A percentile compares a stretch with the other conserved stretches of the same genome.
Evolutionary conservation across 2,797 vertebrate species (phyloP).

Genomic region (Megaceryle alcyon): DNA sequence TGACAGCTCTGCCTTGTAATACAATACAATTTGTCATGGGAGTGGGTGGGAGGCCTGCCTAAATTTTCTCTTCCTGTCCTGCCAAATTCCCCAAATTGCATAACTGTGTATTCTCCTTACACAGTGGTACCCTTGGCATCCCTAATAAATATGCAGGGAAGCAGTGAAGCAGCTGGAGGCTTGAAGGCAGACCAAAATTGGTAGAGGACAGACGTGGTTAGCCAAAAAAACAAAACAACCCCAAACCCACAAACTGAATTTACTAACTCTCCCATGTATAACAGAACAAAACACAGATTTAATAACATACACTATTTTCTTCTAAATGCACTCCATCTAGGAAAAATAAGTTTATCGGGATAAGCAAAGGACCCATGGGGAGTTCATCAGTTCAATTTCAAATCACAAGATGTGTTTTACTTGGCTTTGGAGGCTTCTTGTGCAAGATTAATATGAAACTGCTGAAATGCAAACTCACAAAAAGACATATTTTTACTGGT

Average conservation of each 20-base stretch:
- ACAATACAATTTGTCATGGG: slow-evolving; percentile 41
- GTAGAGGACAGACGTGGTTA: slow-evolving; percentile 43
- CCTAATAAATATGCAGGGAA: slow-evolving; percentile 59
- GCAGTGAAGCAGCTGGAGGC: slow-evolving; percentile 51
- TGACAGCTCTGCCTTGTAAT: slow-evolving; percentile 43
- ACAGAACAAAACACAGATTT: slow-evolving; percentile 47
- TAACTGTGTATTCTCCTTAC: slow-evolving; percentile 66
- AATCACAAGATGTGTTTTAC: slow-evolving; percentile 72
- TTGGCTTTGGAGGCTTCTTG: slow-evolving; percentile 69
- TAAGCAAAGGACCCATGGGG: slow-evolving; percentile 57
- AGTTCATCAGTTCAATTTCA: slow-evolving; percentile 77
- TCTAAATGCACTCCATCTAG: slow-evolving; percentile 70
- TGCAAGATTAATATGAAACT: slow-evolving; percentile 71
- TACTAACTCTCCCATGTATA: slow-evolving; percentile 58
- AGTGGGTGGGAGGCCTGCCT: slow-evolving; percentile 63
- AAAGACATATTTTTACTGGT: slow-evolving; percentile 66
- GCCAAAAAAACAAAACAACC: slow-evolving; percentile 48
- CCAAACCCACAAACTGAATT: slow-evolving; percentile 31
- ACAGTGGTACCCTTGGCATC: slow-evolving; percentile 68
- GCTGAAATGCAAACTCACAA: slow-evolving; percentile 59
- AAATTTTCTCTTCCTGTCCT: slow-evolving; percentile 59
- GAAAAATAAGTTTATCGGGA: slow-evolving; percentile 70
- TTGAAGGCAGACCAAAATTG: slow-evolving; percentile 61
- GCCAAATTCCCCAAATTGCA: slow-evolving; percentile 69
- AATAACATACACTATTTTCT: slow-evolving; percentile 66